Conservation (phyloP, 2,113 vertebrate genomes). For the Dinomys branickii region DNA sequence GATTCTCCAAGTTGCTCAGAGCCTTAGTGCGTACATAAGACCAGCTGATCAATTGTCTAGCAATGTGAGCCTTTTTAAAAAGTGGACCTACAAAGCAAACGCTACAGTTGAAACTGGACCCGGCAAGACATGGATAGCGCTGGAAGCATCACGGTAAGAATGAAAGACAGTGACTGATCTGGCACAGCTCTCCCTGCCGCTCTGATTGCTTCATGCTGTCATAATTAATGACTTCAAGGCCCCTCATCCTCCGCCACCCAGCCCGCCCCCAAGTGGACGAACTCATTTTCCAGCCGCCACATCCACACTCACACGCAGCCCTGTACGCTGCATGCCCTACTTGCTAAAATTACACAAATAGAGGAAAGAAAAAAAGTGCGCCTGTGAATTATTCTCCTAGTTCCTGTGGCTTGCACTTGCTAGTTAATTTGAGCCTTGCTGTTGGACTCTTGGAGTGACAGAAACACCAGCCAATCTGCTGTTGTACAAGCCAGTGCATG, state of each 20-base stretch:
- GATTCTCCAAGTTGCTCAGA: background rate
- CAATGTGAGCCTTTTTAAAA: background rate
- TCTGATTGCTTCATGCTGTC: background rate
- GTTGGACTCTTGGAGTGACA: slow-evolving; percentile 52
- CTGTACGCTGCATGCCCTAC: background rate
- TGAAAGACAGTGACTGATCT: background rate
- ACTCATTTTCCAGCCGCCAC: background rate
- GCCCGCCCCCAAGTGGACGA: too few species aligned
- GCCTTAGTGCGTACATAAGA: background rate
- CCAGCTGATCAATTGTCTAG: background rate
- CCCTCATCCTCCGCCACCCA: background rate
- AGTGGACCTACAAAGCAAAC: background rate
- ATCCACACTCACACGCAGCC: accelerated
- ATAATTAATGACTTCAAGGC: background rate
- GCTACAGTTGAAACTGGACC: background rate
- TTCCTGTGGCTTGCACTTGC: slow-evolving; percentile 34
- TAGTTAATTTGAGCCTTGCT: slow-evolving; percentile 52
- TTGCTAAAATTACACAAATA: slow-evolving; percentile 45
- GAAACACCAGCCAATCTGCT: slow-evolving; percentile 59
- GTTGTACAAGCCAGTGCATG: slow-evolving; percentile 45
- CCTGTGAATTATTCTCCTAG: background rate
- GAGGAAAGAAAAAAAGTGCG: background rate
- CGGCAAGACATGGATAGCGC: background rate
- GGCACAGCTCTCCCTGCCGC: background rate
- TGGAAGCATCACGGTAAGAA: background rate